Base-by-base conservation (phyloP, 2,888 invertebrate genomes). In the Molanna angustata region DNA sequence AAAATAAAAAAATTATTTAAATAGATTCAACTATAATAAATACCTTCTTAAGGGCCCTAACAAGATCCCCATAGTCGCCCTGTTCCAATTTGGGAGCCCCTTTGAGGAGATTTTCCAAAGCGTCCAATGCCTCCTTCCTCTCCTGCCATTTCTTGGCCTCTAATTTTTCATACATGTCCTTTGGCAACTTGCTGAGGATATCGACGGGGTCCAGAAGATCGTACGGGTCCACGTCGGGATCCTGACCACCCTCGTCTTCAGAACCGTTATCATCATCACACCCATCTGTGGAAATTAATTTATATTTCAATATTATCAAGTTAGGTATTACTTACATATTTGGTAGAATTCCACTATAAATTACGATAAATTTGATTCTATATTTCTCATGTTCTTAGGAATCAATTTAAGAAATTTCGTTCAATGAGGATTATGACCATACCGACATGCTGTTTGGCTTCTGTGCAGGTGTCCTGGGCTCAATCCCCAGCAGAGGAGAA, bases 121-220 rank as follows among this genome's bases (percentile, higher is more conserved):
- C 77, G 62, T 97, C 97, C 11, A 99, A 69, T 0, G 89, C 88
- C 67, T 97, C 96, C 67, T 95, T 96, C 20, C 99, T 78, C 52
- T 97, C 93, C 66, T 93, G 93, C 99, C 96, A 99, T 66, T 94
- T 97, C 70, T 94, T 96, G 0, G 91, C 91, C 64, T 98, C 94
- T 2, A 92, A 69, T 68, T 95, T 92, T 2, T 96, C 95, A 67
- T 88, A 94, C 70, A 97, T 98, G 70, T 97, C 94, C 72, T 94
- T 93, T 0, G 97, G 95, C 27, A 99, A 72, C 67, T 94, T 91
- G 0, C 92, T 87, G 1, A 98, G 69, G 60, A 99, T 91, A 66
- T 99, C 95, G 41, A 95, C 94, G 0, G 97, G 90, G 62, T 92
- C 90, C 21, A 96, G 70, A 1, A 96, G 73, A 50, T 98, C 98